Percentiles rank a stretch among this genome's conserved stretches.
Conservation (phyloP, 2,797 vertebrate genomes). For the Zalophus californianus region DNA sequence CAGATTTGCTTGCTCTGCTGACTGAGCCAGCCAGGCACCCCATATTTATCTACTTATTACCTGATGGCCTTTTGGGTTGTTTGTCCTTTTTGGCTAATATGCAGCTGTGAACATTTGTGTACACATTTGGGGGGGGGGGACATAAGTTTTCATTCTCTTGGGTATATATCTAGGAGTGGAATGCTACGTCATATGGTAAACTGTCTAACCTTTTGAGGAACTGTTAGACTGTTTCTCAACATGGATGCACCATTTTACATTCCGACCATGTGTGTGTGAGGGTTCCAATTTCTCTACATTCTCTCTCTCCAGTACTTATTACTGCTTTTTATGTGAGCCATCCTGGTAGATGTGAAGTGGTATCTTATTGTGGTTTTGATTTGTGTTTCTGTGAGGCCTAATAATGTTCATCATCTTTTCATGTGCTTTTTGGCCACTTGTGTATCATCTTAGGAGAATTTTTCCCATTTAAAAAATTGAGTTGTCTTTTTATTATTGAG, state of each 20-base stretch:
- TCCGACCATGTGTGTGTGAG: not conserved
- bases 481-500: not conserved
- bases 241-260: not conserved
- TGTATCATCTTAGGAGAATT: not conserved
- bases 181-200: not conserved
- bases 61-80: not conserved
- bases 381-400: not conserved
- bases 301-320: not conserved
- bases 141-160: not conserved
- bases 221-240: not conserved
- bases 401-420: not conserved
- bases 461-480: not conserved
- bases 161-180: not conserved
- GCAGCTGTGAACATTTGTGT: not conserved
- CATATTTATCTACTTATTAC: not conserved
- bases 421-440: not conserved
- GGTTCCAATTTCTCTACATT: not conserved
- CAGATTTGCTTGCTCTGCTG: not conserved
- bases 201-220: not conserved
- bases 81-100: not conserved
- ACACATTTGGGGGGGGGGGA: not conserved
- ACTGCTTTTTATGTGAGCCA: not conserved
- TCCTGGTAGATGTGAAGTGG: not conserved
- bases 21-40: not conserved
- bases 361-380: not conserved